Conservation (phyloP, 2,888 invertebrate species). For the Sclerodermus sp. region DNA sequence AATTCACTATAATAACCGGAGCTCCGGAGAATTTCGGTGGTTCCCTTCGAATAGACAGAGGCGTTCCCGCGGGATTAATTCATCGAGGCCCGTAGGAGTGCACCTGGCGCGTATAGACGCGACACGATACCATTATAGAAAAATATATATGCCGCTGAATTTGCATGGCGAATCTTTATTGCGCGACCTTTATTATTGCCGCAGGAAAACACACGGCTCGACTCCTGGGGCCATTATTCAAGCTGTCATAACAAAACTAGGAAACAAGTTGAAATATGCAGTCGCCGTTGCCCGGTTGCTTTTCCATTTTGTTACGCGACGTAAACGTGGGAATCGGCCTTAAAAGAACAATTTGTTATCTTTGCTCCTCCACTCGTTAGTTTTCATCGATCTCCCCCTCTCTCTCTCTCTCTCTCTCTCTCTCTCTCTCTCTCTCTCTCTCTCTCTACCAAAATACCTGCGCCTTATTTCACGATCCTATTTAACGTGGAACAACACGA, state of each 20-base stretch:
- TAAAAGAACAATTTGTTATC: conserved; percentile 30
- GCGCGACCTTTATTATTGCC: conserved; percentile 33
- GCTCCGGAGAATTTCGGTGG: no score
- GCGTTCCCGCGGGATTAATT: conserved; percentile 5
- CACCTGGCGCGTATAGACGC: conserved; percentile 3
- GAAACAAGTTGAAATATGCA: conserved; percentile 44
- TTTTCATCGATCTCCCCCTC: neutral
- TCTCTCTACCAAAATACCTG: no score
- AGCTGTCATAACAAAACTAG: conserved; percentile 36
- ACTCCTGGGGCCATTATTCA: conserved; percentile 33
- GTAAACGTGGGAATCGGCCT: conserved; percentile 24
- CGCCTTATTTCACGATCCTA: no score
- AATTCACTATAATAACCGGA: no score
- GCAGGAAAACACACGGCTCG: conserved; percentile 7
- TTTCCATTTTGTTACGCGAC: conserved; percentile 9
- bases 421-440: no score
- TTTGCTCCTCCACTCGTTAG: neutral
- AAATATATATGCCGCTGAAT: conserved; percentile 32
- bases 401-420: neutral
- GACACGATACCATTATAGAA: conserved; percentile 26
- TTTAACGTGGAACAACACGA: no score
- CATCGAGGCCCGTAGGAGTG: neutral
- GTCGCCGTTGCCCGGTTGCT: conserved; percentile 19
- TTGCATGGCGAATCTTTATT: conserved; percentile 36
- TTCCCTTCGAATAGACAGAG: no score